Percentiles rank a stretch among this genome's conserved stretches.
phyloP scores from a whole-genome alignment of 2,113 vertebrate genomes.

The Odobenus rosmarus region DNA sequence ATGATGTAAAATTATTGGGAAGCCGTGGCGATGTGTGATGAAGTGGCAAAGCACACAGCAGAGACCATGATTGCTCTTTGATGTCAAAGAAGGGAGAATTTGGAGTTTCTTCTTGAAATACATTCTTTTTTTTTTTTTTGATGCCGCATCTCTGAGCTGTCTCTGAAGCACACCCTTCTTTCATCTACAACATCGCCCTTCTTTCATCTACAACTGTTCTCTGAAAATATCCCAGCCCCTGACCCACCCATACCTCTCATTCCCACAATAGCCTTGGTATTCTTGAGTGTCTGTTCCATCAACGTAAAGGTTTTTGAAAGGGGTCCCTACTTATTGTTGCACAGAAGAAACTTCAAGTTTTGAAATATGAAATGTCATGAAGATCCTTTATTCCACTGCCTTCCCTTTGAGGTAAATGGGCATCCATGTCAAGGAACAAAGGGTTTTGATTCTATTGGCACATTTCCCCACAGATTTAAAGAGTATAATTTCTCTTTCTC shows the following conservation, averaged over 20 bases:
- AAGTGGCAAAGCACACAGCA: background rate
- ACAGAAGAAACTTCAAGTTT: background rate
- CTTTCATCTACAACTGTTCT: slow-evolving; percentile 36
- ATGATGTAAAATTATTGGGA: background rate
- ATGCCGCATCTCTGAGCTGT: background rate
- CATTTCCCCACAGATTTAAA: background rate
- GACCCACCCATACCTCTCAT: background rate
- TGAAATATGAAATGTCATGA: background rate
- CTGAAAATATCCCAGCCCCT: background rate
- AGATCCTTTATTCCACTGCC: background rate
- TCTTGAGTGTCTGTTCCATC: background rate
- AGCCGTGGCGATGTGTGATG: background rate
- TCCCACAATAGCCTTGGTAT: background rate
- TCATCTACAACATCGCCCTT: background rate
- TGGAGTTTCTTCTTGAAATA: slow-evolving; percentile 27
- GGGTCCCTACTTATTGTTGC: background rate
- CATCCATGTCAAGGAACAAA: background rate
- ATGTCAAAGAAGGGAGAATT: background rate
- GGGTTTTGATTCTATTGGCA: background rate
- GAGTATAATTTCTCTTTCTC: background rate
- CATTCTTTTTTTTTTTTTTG: background rate
- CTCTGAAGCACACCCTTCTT: slow-evolving; percentile 36
- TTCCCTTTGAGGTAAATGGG: background rate
- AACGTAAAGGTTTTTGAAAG: background rate
- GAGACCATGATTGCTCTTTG: background rate